phyloP scores from a whole-genome alignment of 1,140 invertebrate genomes.

The Apis florea region DNA sequence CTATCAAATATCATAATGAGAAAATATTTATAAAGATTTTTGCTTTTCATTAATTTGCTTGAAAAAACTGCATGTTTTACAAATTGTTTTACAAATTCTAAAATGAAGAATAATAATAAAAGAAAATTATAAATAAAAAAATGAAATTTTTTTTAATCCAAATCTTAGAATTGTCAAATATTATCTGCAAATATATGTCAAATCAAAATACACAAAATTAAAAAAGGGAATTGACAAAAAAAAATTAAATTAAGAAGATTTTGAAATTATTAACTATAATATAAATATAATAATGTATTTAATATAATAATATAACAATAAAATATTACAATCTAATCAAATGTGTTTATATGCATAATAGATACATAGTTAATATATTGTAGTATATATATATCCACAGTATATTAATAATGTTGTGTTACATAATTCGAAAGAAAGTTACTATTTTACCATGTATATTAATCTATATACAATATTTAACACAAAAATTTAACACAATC shows the following conservation, averaged over 20 bases:
- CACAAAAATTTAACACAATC: neutral
- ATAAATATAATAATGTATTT: constrained; percentile 37
- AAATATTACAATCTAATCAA: neutral
- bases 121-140: neutral
- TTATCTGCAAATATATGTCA: neutral
- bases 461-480: neutral
- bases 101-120: neutral
- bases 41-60: neutral
- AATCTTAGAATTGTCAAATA: neutral
- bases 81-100: neutral
- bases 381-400: neutral
- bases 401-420: neutral
- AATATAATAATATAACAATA: constrained; percentile 32
- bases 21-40: neutral
- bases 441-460: neutral
- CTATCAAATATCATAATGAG: neutral
- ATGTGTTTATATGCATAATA: neutral
- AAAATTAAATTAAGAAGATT: neutral
- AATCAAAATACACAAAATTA: neutral
- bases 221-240: neutral
- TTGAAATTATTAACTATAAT: neutral
- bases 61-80: neutral
- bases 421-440: neutral
- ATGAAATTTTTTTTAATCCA: neutral
- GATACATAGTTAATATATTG: neutral